A percentile compares a stretch with the other conserved stretches of the same genome.
Evolutionary conservation across 2,113 vertebrate genomes (phyloP).

Genomic region (Gulo gulo): DNA sequence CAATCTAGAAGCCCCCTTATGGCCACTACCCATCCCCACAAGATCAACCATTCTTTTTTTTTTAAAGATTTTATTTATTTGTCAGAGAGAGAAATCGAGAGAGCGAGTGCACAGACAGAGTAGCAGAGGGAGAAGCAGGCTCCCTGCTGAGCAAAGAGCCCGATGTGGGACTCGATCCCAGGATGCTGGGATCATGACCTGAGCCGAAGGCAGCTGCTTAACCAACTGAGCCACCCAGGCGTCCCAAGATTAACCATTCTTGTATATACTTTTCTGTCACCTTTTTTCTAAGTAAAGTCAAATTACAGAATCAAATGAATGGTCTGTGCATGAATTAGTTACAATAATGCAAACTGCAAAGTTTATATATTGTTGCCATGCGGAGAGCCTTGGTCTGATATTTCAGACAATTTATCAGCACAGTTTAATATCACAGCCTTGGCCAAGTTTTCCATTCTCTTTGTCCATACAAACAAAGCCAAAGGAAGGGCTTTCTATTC

Average conservation of each 20-base stretch:
- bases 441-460: slow-evolving; percentile 35
- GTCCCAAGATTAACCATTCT: not conserved
- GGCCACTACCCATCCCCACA: not conserved
- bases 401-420: slow-evolving; percentile 14
- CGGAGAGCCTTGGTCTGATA: not conserved
- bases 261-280: not conserved
- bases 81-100: too few relatives aligned
- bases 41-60: not conserved
- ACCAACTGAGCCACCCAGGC: too few relatives aligned
- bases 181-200: too few relatives aligned
- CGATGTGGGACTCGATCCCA: too few relatives aligned
- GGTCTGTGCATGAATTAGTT: not conserved
- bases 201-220: too few relatives aligned
- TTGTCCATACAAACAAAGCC: slow-evolving; percentile 20
- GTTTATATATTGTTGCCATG: not conserved
- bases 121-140: too few relatives aligned
- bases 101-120: too few relatives aligned
- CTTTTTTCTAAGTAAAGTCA: not conserved
- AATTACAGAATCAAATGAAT: not conserved
- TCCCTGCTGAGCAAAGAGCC: too few relatives aligned
- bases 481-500: slow-evolving; percentile 40
- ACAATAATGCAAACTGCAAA: not conserved
- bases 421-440: not conserved
- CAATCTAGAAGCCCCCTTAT: not conserved
- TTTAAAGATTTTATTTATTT: too few relatives aligned